phyloP scores from a whole-genome alignment of 2,113 vertebrate genomes.

The Bos javanicus region DNA sequence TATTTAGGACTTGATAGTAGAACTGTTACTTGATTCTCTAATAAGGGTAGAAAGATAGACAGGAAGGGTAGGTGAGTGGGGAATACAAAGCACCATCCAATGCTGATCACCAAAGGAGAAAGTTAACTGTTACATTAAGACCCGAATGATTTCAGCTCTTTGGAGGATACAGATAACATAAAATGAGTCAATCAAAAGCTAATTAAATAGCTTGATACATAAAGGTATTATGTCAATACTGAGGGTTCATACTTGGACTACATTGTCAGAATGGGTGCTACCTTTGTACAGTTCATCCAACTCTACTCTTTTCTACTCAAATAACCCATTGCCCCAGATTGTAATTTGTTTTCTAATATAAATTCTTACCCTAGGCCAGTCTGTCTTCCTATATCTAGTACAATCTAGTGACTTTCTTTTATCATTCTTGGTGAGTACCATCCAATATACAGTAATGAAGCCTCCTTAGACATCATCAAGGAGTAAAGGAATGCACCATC shows the following conservation, averaged over 20 bases:
- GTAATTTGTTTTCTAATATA: not conserved
- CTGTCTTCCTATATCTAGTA: not conserved
- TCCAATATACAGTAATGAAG: not conserved
- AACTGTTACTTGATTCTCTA: not conserved
- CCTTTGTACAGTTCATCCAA: not conserved
- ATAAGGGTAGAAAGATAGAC: not conserved
- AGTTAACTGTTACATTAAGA: not conserved
- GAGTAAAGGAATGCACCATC: not conserved
- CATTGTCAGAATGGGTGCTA: not conserved
- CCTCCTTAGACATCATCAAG: not conserved
- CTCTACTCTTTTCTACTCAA: not conserved
- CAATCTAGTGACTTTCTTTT: not conserved
- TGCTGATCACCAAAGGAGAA: not conserved
- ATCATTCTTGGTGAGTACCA: not conserved
- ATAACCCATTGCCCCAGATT: not conserved
- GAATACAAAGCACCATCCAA: not conserved
- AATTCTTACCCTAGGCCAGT: not conserved
- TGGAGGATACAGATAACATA: not conserved
- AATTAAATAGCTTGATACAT: not conserved
- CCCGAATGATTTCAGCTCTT: not conserved
- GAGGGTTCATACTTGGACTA: not conserved
- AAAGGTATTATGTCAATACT: not conserved
- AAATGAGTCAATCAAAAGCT: not conserved
- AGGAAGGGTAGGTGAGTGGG: not conserved
- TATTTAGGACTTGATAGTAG: not conserved